Conservation (phyloP, 2,797 vertebrate genomes). For the Pitangus sulphuratus region DNA sequence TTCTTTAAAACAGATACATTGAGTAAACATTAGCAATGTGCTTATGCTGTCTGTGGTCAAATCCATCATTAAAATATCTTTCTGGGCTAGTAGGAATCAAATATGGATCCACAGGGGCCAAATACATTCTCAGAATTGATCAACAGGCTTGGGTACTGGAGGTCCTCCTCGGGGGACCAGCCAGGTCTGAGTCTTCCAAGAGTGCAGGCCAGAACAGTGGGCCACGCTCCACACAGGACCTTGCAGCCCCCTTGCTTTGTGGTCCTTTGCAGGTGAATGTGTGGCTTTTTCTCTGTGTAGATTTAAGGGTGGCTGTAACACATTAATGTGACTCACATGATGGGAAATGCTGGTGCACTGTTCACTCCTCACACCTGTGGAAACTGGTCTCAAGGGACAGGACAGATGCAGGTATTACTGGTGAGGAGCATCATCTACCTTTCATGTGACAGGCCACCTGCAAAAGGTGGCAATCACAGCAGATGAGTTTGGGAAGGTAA, state of each 20-base stretch:
- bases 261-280: not conserved
- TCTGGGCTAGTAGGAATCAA: not conserved
- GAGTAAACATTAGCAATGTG: not conserved
- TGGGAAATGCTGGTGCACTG: not conserved
- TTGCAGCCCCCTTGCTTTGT: not conserved
- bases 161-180: fast-evolving
- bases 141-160: fast-evolving
- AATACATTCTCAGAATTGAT: not conserved
- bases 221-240: not conserved
- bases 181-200: not conserved
- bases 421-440: not conserved
- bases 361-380: not conserved
- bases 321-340: fast-evolving
- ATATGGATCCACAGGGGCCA: not conserved
- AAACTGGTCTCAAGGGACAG: not conserved
- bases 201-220: fast-evolving
- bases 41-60: not conserved
- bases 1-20: not conserved
- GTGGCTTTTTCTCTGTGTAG: not conserved
- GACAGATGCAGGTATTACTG: not conserved
- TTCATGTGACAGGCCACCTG: not conserved
- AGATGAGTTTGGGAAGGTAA: not conserved
- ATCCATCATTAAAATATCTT: not conserved
- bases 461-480: not conserved
- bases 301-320: not conserved